Base-by-base conservation (phyloP, 2,113 vertebrate species). In the Engystomops pustulosus region DNA sequence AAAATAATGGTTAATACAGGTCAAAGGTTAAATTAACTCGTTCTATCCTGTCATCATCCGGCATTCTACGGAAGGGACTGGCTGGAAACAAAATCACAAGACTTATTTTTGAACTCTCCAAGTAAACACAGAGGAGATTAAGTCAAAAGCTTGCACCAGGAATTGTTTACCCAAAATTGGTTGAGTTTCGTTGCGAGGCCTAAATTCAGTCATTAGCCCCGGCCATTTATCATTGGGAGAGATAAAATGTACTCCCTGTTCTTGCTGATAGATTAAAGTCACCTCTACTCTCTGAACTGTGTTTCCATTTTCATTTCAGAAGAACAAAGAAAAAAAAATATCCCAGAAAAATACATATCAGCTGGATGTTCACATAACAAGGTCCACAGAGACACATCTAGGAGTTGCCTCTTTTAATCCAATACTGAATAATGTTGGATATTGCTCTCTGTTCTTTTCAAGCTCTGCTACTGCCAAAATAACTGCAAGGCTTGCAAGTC, bases 401-500 rank as follows among this genome's bases (percentile, higher is more conserved):
- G 88, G 90, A 92, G 91, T 91, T 90, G 88, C 84, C 41, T 81
- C 87, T 91, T 92, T 90, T 90, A 91, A 92, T 91, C 88, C 90
- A 88, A 30, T 77, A 67, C 88, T 89, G 87, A 91, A 88, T 91
- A 88, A 91, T 76, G 80, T 9, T 89, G 88, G 89, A 90, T 88
- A 87, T 44, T 15, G 82, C 78, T 89, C 87, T 88, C 86, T 89
- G 83, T 84, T 89, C 88, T 88, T 92, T 89, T 87, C 77, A 85
- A 89, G 88, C 86, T 60, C 86, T 69, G 83, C 87, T 87, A 75
- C 86, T 49, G 87, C 90, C 90, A 92, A 92, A 90, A 91, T 90
- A 90, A 91, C 91, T 91, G 90, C 92, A 91, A 93, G 91, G 91
- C 87, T 91, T 91, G 90, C 93, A 91, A 91, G 93, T 93, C 92